phyloP scores from a whole-genome alignment of 2,797 vertebrate genomes.

The Cynopterus sphinx region DNA sequence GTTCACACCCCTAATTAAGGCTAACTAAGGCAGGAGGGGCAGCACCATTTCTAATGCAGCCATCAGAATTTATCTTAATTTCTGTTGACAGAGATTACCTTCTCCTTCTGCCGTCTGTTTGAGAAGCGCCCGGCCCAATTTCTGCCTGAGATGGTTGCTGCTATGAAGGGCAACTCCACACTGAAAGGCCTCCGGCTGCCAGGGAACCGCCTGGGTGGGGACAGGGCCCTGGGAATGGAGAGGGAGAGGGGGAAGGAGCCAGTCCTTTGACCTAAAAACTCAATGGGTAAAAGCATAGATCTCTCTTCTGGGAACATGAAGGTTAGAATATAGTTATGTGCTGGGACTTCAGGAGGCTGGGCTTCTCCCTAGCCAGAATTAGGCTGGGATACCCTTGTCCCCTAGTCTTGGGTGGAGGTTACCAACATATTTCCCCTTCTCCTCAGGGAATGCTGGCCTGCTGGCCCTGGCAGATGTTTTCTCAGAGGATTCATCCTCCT shows the following conservation, averaged over 20 bases:
- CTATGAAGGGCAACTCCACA: slow-evolving; percentile 87
- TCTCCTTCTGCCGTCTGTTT: slow-evolving; percentile 94
- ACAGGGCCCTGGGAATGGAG: slow-evolving; percentile 26
- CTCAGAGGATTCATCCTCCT: slow-evolving; percentile 88
- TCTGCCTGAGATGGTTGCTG: slow-evolving; percentile 87
- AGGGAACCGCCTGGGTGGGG: slow-evolving; percentile 93
- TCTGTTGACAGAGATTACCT: slow-evolving; percentile 88
- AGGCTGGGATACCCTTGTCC: not conserved
- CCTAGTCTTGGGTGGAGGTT: not conserved
- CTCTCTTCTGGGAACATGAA: not conserved
- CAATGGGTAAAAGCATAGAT: not conserved
- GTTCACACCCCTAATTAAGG: not conserved
- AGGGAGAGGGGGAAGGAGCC: not conserved
- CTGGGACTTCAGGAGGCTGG: not conserved
- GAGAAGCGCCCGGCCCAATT: slow-evolving; percentile 88
- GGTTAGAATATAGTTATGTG: not conserved
- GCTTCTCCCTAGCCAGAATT: not conserved
- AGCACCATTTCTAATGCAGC: not conserved
- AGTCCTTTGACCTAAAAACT: slow-evolving; percentile 49
- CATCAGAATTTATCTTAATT: slow-evolving; percentile 10
- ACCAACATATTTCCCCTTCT: slow-evolving; percentile 1
- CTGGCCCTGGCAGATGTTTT: slow-evolving; percentile 91
- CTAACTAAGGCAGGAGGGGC: not conserved
- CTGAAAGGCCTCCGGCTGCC: slow-evolving; percentile 91
- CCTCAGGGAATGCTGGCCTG: slow-evolving; percentile 85